Conservation (phyloP, 2,888 invertebrate genomes). For the Pharmacophagus antenor region DNA sequence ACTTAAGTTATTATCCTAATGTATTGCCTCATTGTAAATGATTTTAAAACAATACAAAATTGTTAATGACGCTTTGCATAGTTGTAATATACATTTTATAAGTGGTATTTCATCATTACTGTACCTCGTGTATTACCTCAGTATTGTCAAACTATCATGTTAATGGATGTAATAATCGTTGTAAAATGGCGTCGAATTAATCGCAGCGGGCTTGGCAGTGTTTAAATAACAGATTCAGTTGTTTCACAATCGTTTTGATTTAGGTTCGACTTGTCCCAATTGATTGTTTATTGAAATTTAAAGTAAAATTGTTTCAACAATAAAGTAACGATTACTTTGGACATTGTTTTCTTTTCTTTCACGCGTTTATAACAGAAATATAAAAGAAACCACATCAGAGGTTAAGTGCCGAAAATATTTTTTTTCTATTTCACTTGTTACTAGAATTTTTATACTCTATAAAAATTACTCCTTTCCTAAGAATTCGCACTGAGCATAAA, state of each 20-base stretch:
- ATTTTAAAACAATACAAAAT: conserved; percentile 1
- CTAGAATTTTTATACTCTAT: too few species aligned
- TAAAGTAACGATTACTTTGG: conserved; percentile 50
- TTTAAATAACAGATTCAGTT: conserved; percentile 32
- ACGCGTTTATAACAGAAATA: background rate
- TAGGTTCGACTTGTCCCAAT: conserved; percentile 54
- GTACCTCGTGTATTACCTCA: conserved; percentile 9
- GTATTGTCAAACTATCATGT: conserved; percentile 25
- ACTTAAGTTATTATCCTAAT: background rate
- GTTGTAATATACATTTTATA: conserved; percentile 17
- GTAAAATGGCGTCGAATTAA: conserved; percentile 28
- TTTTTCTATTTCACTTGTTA: too few species aligned
- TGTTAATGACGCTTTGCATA: background rate
- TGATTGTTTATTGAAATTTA: conserved; percentile 56
- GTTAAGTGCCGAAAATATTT: too few species aligned
- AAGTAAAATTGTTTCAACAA: conserved; percentile 54
- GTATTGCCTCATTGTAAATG: background rate
- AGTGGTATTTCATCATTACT: conserved; percentile 16
- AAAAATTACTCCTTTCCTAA: too few species aligned
- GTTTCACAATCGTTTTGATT: conserved; percentile 34
- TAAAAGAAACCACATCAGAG: too few species aligned
- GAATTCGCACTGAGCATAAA: too few species aligned
- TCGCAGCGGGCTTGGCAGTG: conserved; percentile 46
- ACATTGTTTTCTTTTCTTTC: conserved; percentile 13
- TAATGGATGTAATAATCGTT: conserved; percentile 12